These are phyloP conservation scores for Emydoidea blandingii DNA, from an alignment of 2,797 vertebrate genomes.

Conservation along the genomic window DNA sequence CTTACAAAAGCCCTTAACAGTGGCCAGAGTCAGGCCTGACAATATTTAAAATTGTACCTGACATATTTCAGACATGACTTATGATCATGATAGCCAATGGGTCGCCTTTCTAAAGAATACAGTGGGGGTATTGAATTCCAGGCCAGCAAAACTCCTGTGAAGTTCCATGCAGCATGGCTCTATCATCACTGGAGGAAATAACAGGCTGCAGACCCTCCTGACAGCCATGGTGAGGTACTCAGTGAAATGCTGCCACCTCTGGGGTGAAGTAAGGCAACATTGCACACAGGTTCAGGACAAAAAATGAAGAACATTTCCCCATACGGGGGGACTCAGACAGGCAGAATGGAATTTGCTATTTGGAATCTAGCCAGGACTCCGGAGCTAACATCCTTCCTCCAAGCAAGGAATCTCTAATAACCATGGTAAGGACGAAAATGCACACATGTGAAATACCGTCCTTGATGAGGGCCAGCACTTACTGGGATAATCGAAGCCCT, in stretches of 20 bases:
- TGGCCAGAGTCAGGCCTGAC: not conserved
- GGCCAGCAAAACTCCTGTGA: not conserved
- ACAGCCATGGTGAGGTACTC: not conserved
- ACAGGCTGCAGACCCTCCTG: not conserved
- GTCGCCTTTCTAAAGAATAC: not conserved
- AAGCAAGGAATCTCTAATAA: not conserved
- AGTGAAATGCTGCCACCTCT: not conserved
- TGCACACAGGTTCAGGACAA: not conserved
- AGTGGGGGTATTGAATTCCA: not conserved
- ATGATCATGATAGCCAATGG: not conserved
- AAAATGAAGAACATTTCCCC: slow-evolving; percentile 6
- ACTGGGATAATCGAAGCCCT: slow-evolving; percentile 21
- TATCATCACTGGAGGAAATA: not conserved
- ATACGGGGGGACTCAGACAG: not conserved
- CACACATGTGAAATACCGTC: slow-evolving; percentile 18
- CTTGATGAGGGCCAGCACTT: slow-evolving; percentile 21
- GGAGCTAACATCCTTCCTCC: not conserved
- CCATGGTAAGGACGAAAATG: slow-evolving; percentile 5
- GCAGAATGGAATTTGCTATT: not conserved
- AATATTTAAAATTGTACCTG: slow-evolving; percentile 3
- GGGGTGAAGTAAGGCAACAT: not conserved
- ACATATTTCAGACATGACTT: not conserved
- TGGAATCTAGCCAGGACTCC: not conserved
- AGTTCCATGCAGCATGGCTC: not conserved
- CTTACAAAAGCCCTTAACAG: not conserved